Conservation (phyloP, 2,113 vertebrate species). For the Phasianus colchicus region DNA sequence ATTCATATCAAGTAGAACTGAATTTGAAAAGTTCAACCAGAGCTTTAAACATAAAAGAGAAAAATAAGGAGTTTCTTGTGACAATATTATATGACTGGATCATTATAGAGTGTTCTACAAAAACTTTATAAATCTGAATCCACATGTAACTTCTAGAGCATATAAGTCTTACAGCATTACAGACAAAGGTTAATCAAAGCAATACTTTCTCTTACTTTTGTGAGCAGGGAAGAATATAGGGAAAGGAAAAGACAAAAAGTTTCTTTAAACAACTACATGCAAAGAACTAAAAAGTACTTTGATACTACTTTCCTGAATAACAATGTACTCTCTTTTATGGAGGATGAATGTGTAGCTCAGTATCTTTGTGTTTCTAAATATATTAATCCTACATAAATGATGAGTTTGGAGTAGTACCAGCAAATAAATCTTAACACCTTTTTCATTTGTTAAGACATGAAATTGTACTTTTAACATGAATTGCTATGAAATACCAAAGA, state of each 20-base stretch:
- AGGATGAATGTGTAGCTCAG: not conserved
- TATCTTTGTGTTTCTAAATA: not conserved
- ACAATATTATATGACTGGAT: not conserved
- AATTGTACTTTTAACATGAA: constrained; percentile 17
- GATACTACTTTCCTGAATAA: constrained; percentile 38
- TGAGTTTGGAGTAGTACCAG: not conserved
- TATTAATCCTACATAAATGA: not conserved
- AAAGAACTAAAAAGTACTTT: constrained; percentile 44
- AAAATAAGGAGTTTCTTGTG: not conserved
- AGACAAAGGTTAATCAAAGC: constrained; percentile 26
- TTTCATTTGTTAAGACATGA: constrained; percentile 20
- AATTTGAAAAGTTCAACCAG: not conserved
- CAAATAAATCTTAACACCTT: not conserved
- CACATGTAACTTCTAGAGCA: not conserved
- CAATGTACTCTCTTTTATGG: constrained; percentile 10
- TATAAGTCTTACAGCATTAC: not conserved
- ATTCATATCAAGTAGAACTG: not conserved
- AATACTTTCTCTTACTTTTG: not conserved
- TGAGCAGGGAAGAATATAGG: not conserved
- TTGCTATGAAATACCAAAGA: constrained; percentile 30
- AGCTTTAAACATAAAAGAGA: not conserved
- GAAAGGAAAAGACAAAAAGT: constrained; percentile 1
- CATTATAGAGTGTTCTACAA: not conserved
- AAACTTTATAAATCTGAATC: not conserved
- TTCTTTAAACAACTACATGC: constrained; percentile 39